Conservation (phyloP, 2,888 invertebrate species). For the Hesperia comma region DNA sequence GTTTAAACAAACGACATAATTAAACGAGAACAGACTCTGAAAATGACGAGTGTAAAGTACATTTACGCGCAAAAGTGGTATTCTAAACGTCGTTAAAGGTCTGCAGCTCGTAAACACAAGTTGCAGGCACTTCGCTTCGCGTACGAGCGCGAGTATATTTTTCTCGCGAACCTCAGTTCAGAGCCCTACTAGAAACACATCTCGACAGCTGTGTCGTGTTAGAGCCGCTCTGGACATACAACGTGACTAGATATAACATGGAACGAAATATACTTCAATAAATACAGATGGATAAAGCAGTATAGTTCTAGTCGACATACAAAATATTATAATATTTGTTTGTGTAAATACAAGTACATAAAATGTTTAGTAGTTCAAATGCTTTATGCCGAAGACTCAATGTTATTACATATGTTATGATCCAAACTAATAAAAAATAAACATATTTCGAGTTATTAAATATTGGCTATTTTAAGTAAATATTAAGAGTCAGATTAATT, state of each 20-base stretch:
- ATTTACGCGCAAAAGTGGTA: constrained; percentile 48
- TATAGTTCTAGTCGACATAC: no score
- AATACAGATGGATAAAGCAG: no score
- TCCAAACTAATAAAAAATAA: no score
- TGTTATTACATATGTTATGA: no score
- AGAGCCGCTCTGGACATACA: constrained; percentile 44
- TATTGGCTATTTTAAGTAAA: no score
- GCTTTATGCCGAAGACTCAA: no score
- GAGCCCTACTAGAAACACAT: constrained; percentile 60
- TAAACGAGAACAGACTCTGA: not conserved
- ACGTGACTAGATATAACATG: constrained; percentile 47
- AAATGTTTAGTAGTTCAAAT: no score
- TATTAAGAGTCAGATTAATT: no score
- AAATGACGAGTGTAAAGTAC: constrained; percentile 38
- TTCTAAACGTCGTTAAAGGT: constrained; percentile 55
- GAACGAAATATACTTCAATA: not conserved
- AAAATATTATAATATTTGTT: no score
- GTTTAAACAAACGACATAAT: not conserved
- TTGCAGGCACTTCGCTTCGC: constrained; percentile 39
- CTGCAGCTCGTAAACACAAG: constrained; percentile 53
- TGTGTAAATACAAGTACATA: no score
- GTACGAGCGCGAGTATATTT: constrained; percentile 56
- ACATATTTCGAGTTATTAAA: no score
- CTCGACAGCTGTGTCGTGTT: constrained; percentile 67
- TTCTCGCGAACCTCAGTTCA: constrained; percentile 57